These are phyloP conservation scores for Dysidea cf. avara DNA, from an alignment of 37 sponge, comb jelly and placozoan species.

Conservation along the genomic window DNA sequence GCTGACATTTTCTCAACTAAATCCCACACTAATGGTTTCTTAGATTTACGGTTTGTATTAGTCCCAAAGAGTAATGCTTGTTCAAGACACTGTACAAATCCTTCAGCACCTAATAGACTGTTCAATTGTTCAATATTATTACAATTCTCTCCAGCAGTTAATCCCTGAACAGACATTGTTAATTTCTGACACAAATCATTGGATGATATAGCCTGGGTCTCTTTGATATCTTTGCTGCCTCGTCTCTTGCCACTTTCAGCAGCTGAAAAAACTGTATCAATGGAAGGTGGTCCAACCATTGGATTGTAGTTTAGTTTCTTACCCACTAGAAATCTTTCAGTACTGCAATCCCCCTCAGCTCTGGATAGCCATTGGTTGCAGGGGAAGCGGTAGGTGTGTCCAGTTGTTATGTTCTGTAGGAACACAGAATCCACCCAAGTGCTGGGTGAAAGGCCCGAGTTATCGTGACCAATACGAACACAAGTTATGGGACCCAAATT, in stretches of 20 bases:
- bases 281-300: constrained; percentile 1
- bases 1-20: no score
- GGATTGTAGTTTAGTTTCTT: constrained; percentile 59
- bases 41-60: no score
- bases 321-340: constrained; percentile 83
- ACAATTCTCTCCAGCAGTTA: no score
- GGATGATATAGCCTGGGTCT: no score
- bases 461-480: constrained; percentile 86
- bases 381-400: constrained; percentile 75
- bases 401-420: constrained; percentile 81
- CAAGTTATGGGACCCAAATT: constrained; percentile 87
- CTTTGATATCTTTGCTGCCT: no score
- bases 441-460: constrained; percentile 76
- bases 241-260: background rate
- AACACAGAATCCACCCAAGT: constrained; percentile 80
- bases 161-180: no score
- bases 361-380: constrained; percentile 75
- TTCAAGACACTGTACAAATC: no score
- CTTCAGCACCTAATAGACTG: no score
- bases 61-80: no score
- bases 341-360: constrained; percentile 77
- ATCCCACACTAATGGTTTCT: no score
- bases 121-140: no score
- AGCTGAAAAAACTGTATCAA: background rate
- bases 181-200: no score